Base-by-base conservation (phyloP, 1,140 invertebrate species). In the Phortica variegata region DNA sequence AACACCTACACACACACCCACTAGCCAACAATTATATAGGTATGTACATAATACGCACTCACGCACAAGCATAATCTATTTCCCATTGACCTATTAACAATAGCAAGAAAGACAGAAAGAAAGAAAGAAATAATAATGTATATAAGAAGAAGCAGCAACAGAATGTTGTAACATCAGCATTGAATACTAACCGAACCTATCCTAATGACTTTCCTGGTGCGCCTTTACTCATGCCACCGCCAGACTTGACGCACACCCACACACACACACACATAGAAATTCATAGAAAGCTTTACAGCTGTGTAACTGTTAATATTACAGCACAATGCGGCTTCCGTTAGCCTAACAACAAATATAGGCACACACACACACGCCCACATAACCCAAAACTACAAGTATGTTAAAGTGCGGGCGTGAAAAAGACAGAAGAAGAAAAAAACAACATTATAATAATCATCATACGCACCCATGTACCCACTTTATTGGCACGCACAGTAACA, bases 1-100 rank as follows among this genome's bases (percentile, higher is more conserved):
- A 12, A 10, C 38, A 29, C 39, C 18, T 19, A n/a, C 15, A 1
- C 12, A 16, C 41, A 40, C 36, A 36, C 19, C 3, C 40, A 39
- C 15, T 20, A n/a, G n/a, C n/a, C n/a, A n/a, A n/a, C n/a, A n/a
- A n/a, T n/a, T n/a, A n/a, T n/a, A n/a, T n/a, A n/a, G n/a, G n/a
- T n/a, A n/a, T n/a, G n/a, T n/a, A 47, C 13, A 19, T 9, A 21
- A 38, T 15, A 4, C 23, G 19, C 18, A 40, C 42, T 54, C 38
- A 58, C 57, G 52, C 61, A 61, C 32, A 29, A 46, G n/a, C 61
- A 61, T 54, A 63, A 46, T 55, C 58, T 55, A 65, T 52, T 65
- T 65, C 61, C 61, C 61, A 65, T 65, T 65, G 61, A 65, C 61
- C 61, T 56, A 65, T 65, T 65, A 65, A 65, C 61, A 65, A 44